These are phyloP conservation scores for Phocides pigmalion DNA, from an alignment of 1,140 invertebrate species.

Conservation along the genomic window DNA sequence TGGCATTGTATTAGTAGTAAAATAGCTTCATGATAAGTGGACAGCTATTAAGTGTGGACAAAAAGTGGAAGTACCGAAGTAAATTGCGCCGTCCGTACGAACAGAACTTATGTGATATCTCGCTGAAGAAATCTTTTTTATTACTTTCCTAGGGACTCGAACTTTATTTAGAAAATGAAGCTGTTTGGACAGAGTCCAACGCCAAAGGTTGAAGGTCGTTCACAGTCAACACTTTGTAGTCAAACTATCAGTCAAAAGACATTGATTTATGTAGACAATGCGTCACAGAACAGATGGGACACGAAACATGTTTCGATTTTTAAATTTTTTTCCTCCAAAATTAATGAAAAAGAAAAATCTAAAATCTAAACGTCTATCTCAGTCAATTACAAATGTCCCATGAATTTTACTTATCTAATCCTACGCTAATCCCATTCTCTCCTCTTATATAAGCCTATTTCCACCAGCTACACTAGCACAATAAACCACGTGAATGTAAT, in stretches of 20 bases:
- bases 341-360: too few relatives aligned
- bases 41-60: conserved; percentile 5
- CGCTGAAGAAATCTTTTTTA: conserved; percentile 9
- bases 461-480: too few relatives aligned
- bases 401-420: too few relatives aligned
- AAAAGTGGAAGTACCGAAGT: conserved; percentile 4
- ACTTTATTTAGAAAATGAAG: conserved; percentile 20
- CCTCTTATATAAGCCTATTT: too few relatives aligned
- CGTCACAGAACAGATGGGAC: too few relatives aligned
- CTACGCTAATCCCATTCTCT: too few relatives aligned
- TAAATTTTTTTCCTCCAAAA: too few relatives aligned
- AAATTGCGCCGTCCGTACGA: conserved; percentile 7
- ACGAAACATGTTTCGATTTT: too few relatives aligned
- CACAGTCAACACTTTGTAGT: conserved; percentile 4
- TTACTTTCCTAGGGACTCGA: conserved; percentile 4
- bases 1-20: too few relatives aligned
- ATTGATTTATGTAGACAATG: not conserved
- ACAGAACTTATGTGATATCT: conserved; percentile 3
- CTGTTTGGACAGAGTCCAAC: conserved; percentile 1
- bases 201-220: conserved; percentile 15
- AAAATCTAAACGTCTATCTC: too few relatives aligned
- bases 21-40: conserved; percentile 9
- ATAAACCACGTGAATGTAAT: too few relatives aligned
- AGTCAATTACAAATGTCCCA: too few relatives aligned
- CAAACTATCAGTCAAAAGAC: not conserved